Conservation (phyloP, 2,888 invertebrate genomes). For the Rhyacophila evoluta region DNA sequence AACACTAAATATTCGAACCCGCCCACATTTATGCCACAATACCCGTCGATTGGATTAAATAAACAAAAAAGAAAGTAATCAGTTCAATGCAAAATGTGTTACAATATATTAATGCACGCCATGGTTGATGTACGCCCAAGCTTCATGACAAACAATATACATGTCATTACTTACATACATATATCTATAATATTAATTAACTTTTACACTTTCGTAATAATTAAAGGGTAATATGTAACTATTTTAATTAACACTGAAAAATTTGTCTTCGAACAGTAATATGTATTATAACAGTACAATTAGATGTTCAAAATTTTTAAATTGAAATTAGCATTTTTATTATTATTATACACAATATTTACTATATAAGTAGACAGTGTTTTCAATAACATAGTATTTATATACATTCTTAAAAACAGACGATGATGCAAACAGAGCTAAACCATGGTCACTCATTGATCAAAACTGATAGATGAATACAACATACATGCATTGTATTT, state of each 20-base stretch:
- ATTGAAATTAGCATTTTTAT: background rate
- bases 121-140: conserved; percentile 11
- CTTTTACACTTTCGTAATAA: background rate
- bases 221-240: background rate
- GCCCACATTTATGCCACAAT: conserved; percentile 8
- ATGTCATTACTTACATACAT: background rate
- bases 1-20: background rate
- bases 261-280: background rate
- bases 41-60: background rate
- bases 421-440: background rate
- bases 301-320: background rate
- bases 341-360: background rate
- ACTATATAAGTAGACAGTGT: background rate
- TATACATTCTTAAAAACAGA: background rate
- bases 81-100: conserved; percentile 39
- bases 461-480: background rate
- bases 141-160: conserved; percentile 1
- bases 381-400: background rate
- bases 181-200: conserved; percentile 12
- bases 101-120: conserved; percentile 32
- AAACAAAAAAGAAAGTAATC: background rate
- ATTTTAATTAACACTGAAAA: background rate
- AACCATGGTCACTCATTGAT: background rate
- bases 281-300: background rate
- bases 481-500: background rate